Evolutionary conservation across 2,797 vertebrate genomes (phyloP), one percentile per base, ranked within the genome.

Genomic region (Australoheros facetus): DNA sequence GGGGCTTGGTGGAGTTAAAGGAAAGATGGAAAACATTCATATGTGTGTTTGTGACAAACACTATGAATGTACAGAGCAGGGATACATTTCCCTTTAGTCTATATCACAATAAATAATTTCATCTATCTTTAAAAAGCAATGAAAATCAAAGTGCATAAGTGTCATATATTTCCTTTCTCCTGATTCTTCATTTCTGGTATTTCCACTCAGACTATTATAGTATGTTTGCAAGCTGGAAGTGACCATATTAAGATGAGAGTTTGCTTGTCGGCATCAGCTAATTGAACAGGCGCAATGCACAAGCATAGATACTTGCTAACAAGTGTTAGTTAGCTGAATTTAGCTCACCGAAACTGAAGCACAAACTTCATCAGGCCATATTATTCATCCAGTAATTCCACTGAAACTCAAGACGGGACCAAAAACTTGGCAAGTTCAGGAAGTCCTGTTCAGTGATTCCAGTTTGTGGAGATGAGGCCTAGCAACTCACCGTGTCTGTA

Each of bases 1-100:
- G 69, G 71, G 72, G 55, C 0, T 51, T 30, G 19, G 42, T 30
- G 62, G 16, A 19, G 62, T 69, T 51, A n/a, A 69, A 51, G 62
- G 42, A 85, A 57, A 75, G 64, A 73, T 76, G 57, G 73, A 66
- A 71, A 78, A 42, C 80, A 53, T 76, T 77, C 21, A 14, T 48
- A 57, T 74, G 21, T 71, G 42, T 55, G 23, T 75, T 56, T 58
- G 17, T n/a, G 11, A 7, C n/a, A 55, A 21, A 11, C 62, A 48
- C 11, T 19, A 51, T 30, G 51, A 69, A 69, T 69, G 42, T 26
- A 30, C 62, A 8, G 42, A 51, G 42, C 48, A 48, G 48, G 4
- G 62, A 42, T 51, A 28, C 42, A 45, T 10, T 48, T 48, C 39
- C 11, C 4, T 19, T 23, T 48, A 2, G 62, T 0, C 26, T 30